These are phyloP conservation scores for Alethe diademata DNA, from an alignment of 2,113 vertebrate genomes.

Conservation along the genomic window DNA sequence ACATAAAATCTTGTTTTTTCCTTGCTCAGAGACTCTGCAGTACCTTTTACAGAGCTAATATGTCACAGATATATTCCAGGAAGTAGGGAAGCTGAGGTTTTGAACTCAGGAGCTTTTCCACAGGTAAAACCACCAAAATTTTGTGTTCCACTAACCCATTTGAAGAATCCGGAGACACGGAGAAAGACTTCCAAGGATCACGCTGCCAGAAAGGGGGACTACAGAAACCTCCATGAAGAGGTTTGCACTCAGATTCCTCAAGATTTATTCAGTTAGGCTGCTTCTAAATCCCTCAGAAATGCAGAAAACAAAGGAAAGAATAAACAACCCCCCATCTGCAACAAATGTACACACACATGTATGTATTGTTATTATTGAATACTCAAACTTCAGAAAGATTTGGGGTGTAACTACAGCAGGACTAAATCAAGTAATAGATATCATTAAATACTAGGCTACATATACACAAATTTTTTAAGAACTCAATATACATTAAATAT, in stretches of 20 bases:
- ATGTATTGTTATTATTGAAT: background rate
- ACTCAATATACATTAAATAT: background rate
- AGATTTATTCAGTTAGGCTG: background rate
- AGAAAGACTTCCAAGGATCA: conserved; percentile 44
- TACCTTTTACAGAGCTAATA: background rate
- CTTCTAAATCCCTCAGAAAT: conserved; percentile 9
- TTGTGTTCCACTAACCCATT: conserved; percentile 41
- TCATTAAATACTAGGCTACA: background rate
- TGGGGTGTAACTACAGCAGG: background rate
- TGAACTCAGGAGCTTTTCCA: conserved; percentile 49
- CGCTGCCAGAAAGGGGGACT: conserved; percentile 37
- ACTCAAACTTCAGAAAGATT: background rate
- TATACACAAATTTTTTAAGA: background rate
- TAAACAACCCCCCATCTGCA: background rate
- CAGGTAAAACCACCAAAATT: conserved; percentile 45
- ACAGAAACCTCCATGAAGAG: conserved; percentile 53
- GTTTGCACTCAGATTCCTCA: conserved; percentile 43
- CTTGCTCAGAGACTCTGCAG: conserved; percentile 10
- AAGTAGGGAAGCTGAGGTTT: conserved; percentile 38
- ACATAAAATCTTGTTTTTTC: background rate
- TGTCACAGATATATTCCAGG: conserved; percentile 26
- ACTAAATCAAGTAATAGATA: background rate
- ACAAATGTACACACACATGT: background rate
- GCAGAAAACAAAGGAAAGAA: background rate
- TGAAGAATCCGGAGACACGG: conserved; percentile 37